Conservation (phyloP, 1,140 invertebrate species). For the Euwallacea similis region DNA sequence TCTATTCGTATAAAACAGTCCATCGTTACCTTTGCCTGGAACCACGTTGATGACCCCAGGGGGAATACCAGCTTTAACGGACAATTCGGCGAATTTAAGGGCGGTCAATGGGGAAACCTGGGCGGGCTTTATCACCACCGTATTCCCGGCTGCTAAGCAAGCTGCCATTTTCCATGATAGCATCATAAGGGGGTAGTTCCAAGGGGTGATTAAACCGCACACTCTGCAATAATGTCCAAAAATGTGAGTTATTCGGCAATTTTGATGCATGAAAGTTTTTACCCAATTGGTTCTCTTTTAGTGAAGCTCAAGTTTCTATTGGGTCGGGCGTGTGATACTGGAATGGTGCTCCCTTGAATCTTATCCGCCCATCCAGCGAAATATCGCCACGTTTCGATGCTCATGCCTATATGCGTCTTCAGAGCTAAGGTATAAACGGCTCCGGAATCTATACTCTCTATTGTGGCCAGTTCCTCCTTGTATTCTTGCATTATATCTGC, state of each 20-base stretch:
- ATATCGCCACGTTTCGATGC: conserved; percentile 89
- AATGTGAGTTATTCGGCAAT: background rate
- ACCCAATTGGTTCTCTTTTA: conserved; percentile 85
- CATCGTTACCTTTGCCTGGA: conserved; percentile 70
- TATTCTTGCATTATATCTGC: conserved; percentile 93
- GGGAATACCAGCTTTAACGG: conserved; percentile 84
- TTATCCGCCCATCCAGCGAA: conserved; percentile 96
- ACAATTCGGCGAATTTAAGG: conserved; percentile 90
- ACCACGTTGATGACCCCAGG: conserved; percentile 94
- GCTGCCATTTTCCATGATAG: conserved; percentile 98
- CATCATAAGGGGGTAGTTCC: conserved; percentile 99
- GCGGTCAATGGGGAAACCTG: conserved; percentile 91
- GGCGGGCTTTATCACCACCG: conserved; percentile 91
- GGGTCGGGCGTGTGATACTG: conserved; percentile 84
- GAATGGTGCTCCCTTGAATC: conserved; percentile 89
- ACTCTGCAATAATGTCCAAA: conserved; percentile 61
- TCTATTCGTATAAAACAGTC: background rate
- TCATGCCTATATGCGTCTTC: conserved; percentile 94
- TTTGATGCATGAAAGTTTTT: conserved; percentile 16
- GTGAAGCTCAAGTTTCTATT: conserved; percentile 89
- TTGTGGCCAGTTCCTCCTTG: conserved; percentile 91
- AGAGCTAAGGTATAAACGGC: conserved; percentile 93
- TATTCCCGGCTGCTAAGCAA: conserved; percentile 91
- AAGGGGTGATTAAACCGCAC: conserved; percentile 93
- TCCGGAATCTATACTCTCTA: conserved; percentile 90